Percentiles rank a stretch among this genome's conserved stretches.
Conservation (phyloP, 2,797 vertebrate genomes). For the Fratercula arctica region DNA sequence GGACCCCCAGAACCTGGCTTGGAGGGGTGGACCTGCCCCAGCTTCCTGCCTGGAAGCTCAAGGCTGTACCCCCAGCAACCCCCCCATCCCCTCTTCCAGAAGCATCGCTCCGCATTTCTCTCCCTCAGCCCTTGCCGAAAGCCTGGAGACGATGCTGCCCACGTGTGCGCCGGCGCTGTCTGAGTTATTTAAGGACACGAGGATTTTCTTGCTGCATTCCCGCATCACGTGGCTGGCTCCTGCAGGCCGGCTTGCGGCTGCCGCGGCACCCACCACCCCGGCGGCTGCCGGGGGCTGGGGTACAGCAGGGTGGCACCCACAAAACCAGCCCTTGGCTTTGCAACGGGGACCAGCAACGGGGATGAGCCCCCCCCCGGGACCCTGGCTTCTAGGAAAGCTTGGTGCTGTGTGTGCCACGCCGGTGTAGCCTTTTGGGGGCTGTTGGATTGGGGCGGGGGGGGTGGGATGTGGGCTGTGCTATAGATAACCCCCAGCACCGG, state of each 20-base stretch:
- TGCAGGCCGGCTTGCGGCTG: neutral
- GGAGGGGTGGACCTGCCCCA: neutral
- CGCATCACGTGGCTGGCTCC: neutral
- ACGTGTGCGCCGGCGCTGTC: conserved; percentile 36
- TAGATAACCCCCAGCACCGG: neutral
- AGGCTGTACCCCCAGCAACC: neutral
- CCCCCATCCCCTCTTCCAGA: neutral
- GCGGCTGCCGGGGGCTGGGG: neutral
- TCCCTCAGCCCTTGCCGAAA: neutral
- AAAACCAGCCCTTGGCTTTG: accelerated
- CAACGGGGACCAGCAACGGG: accelerated
- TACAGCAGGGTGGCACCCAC: neutral
- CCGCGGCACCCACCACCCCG: neutral
- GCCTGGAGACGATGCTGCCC: conserved; percentile 41
- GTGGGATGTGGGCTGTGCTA: neutral
- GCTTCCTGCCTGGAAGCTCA: accelerated
- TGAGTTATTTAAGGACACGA: conserved; percentile 64
- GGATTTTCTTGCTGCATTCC: conserved; percentile 61
- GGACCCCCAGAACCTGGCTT: neutral
- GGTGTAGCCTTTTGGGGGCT: accelerated
- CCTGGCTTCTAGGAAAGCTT: neutral
- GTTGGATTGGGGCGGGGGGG: accelerated
- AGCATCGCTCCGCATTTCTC: conserved; percentile 23
- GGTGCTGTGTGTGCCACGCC: accelerated
- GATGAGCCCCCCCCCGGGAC: neutral